Evolutionary conservation across 1,140 invertebrate species (phyloP), one percentile per base, ranked within the genome.

Genomic region (Drosophila obscura): DNA sequence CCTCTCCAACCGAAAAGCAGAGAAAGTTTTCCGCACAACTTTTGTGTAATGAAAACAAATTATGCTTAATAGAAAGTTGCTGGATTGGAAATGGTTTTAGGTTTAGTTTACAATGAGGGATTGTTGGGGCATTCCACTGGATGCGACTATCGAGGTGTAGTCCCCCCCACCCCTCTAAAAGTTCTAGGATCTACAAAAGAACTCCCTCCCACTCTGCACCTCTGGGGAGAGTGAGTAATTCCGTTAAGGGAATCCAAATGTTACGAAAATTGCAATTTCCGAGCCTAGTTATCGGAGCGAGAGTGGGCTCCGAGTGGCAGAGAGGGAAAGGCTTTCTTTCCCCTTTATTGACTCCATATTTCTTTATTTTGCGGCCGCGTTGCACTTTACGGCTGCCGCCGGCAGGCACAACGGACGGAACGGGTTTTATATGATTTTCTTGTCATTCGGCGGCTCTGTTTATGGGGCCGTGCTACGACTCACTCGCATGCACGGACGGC

Each of bases 1-100:
- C 50, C 28, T 45, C 15, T 24, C 7, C 4, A 26, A 22, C 41
- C 24, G 19, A 57, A 57, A 24, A 57, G 55, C 55, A 49, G 68
- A 49, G 71, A 73, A 73, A 73, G 28, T 73, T 73, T 73, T 31
- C 39, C 19, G 69, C 58, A 50, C 57, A 73, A 73, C 68, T 73
- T 73, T 73, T 73, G 71, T 63, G 71, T 73, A 73, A 73, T 73
- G 68, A 73, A 73, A 73, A 73, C 71, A 73, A 73, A 73, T 73
- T 73, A 73, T 73, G 71, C 68, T 73, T 73, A 73, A 73, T 73
- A 73, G 68, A 73, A 73, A 73, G 71, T 73, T 73, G 58, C 59
- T 63, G 68, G 69, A 73, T 73, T 73, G 71, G 68, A 63, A 73
- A 73, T 73, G 71, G 71, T 73, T 73, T 73, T 62, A 49, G 58